Evolutionary conservation across 2,113 vertebrate species (phyloP).

Genomic region (Micronycteris hirsuta): DNA sequence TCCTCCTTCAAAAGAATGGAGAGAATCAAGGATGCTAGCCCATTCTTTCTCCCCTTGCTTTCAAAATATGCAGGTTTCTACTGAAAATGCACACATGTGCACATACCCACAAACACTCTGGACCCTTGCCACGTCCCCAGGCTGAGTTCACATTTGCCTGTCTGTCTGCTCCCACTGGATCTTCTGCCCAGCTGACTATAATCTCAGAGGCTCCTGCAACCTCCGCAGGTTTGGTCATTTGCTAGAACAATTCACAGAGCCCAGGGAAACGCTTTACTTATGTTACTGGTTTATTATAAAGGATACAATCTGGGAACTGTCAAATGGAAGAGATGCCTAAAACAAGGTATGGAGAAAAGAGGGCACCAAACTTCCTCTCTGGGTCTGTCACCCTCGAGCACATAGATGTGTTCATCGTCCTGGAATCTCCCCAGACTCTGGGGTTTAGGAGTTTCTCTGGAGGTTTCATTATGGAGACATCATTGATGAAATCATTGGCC

Average conservation of each 20-base stretch:
- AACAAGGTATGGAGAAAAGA: not conserved
- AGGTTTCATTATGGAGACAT: accelerated
- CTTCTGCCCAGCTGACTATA: not conserved
- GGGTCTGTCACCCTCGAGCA: not conserved
- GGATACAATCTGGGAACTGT: not conserved
- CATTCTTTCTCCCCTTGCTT: not conserved
- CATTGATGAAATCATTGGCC: not conserved
- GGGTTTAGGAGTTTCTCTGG: no score
- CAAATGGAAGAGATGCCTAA: not conserved
- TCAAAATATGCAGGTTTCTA: not conserved
- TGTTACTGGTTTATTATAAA: not conserved
- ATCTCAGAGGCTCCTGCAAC: not conserved
- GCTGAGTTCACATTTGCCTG: not conserved
- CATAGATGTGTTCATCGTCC: not conserved
- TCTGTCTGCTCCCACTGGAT: not conserved
- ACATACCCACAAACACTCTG: not conserved
- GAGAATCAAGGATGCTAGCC: not conserved
- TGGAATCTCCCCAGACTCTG: no score
- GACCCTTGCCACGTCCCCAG: no score
- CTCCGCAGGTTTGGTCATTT: not conserved
- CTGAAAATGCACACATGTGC: not conserved
- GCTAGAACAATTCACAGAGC: not conserved
- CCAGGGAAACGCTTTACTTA: not conserved
- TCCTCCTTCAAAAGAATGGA: not conserved
- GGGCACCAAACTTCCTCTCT: not conserved